These are phyloP conservation scores for Drosophila sproati DNA, from an alignment of 1,140 invertebrate genomes.

Conservation along the genomic window DNA sequence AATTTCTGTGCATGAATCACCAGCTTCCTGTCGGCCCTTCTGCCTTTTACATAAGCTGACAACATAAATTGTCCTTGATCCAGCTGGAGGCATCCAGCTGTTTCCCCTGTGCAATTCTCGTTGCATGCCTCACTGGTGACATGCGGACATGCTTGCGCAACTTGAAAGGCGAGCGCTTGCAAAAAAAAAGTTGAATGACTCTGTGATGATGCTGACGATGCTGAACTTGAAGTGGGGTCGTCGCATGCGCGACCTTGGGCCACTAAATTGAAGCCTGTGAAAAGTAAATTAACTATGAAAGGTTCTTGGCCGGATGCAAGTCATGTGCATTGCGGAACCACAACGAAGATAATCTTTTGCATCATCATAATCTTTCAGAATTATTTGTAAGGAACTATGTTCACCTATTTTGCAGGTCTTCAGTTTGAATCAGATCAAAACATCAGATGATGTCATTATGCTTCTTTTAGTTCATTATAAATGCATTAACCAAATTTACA, in stretches of 20 bases:
- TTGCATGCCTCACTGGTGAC: conserved; percentile 10
- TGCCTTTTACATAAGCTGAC: conserved; percentile 46
- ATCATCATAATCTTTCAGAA: conserved; percentile 35
- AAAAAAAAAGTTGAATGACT: conserved; percentile 67
- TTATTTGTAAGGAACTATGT: neutral
- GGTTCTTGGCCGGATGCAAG: conserved; percentile 21
- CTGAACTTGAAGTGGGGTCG: conserved; percentile 47
- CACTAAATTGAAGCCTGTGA: conserved; percentile 22
- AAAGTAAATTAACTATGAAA: conserved; percentile 61
- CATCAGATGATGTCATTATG: conserved; percentile 36
- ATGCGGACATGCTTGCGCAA: conserved; percentile 63
- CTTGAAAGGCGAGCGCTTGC: conserved; percentile 16
- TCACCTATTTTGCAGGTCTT: neutral
- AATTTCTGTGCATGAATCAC: conserved; percentile 37
- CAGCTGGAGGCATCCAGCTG: conserved; percentile 31
- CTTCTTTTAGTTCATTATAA: conserved; percentile 58
- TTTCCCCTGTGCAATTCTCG: conserved; percentile 40
- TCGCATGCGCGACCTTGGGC: conserved; percentile 28
- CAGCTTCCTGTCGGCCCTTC: conserved; percentile 40
- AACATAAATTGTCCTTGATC: conserved; percentile 65
- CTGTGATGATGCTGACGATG: conserved; percentile 2
- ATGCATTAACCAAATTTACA: conserved; percentile 68
- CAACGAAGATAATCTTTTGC: conserved; percentile 22
- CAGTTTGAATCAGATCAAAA: conserved; percentile 18
- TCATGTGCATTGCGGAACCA: conserved; percentile 12